These are phyloP conservation scores for Autographa pulchrina DNA, from an alignment of 2,888 invertebrate genomes.

Conservation along the genomic window DNA sequence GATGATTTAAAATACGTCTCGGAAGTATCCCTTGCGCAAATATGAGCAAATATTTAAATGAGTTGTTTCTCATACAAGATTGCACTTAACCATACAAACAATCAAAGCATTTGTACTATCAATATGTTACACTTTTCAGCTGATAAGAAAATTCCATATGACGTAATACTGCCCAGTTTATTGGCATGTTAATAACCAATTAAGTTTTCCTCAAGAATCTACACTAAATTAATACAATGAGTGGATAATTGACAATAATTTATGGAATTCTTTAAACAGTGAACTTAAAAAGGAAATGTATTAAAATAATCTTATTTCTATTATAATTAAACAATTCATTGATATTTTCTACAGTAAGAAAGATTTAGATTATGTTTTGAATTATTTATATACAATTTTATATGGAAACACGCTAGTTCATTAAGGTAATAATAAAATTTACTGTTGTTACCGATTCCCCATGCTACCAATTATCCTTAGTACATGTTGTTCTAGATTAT, in stretches of 20 bases:
- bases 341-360: neutral
- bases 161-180: conserved; percentile 10
- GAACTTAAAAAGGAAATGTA: neutral
- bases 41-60: neutral
- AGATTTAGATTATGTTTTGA: neutral
- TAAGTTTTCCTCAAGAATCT: conserved; percentile 31
- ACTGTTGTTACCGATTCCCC: neutral
- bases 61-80: neutral
- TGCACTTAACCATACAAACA: conserved; percentile 1
- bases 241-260: neutral
- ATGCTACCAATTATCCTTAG: neutral
- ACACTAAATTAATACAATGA: neutral
- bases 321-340: neutral
- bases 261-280: neutral
- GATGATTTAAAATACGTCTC: too few species aligned
- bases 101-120: neutral
- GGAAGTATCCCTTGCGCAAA: neutral
- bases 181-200: neutral
- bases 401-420: neutral
- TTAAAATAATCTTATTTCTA: neutral
- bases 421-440: neutral
- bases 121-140: conserved; percentile 11
- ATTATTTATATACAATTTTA: too few species aligned
- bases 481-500: neutral
- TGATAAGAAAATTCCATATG: conserved; percentile 36